These are phyloP conservation scores for Calypte anna DNA, from an alignment of 2,113 vertebrate genomes.

Conservation along the genomic window DNA sequence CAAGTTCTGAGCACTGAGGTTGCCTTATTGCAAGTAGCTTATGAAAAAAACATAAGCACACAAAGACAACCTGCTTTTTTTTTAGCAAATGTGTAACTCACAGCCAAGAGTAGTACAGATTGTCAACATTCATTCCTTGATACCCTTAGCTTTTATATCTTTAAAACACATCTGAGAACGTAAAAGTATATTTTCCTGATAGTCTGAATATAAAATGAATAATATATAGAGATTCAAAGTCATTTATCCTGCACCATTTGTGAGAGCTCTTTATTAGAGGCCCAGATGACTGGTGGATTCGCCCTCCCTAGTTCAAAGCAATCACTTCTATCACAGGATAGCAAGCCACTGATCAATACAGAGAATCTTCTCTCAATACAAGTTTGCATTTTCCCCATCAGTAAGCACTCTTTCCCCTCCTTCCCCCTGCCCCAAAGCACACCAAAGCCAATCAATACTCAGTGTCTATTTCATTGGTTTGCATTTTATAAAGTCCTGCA, in stretches of 20 bases:
- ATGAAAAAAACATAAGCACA: neutral
- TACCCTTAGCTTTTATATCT: neutral
- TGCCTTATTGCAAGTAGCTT: neutral
- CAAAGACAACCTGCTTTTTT: neutral
- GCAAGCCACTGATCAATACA: neutral
- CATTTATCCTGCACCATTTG: neutral
- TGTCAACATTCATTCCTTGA: neutral
- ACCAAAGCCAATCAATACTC: neutral
- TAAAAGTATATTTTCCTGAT: neutral
- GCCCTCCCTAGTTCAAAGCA: neutral
- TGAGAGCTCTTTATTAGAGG: neutral
- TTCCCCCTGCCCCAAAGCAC: neutral
- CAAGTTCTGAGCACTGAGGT: neutral
- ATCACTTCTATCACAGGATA: neutral
- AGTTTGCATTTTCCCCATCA: neutral
- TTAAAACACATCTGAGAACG: neutral
- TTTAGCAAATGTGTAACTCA: neutral
- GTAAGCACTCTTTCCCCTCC: neutral
- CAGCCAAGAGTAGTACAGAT: neutral
- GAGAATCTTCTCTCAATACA: neutral
- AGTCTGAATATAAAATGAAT: neutral
- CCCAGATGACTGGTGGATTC: neutral
- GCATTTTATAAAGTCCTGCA: neutral
- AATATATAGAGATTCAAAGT: neutral
- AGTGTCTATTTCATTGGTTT: neutral